A percentile compares a stretch with the other conserved stretches of the same genome.
Evolutionary conservation across 2,888 invertebrate species (phyloP).

Genomic region (Nowickia ferox): DNA sequence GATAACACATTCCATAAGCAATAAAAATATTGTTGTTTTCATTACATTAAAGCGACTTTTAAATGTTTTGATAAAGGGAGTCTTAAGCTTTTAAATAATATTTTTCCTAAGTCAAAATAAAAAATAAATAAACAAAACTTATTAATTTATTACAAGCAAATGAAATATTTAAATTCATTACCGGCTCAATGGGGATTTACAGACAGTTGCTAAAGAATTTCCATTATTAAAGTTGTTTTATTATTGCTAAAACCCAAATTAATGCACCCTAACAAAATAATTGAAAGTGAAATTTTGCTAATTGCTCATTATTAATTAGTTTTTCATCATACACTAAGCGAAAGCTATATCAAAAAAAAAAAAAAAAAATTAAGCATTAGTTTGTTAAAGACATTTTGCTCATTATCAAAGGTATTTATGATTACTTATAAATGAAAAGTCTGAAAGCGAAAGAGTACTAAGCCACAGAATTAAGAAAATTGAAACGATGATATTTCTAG

Average conservation of each 20-base stretch:
- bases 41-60: too few relatives aligned
- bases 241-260: not conserved
- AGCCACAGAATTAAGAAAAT: too few relatives aligned
- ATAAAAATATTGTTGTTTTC: not conserved
- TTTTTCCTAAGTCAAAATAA: not conserved
- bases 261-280: not conserved
- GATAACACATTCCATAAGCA: not conserved
- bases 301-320: not conserved
- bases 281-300: slow-evolving; percentile 35
- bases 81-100: not conserved
- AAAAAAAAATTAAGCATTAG: too few relatives aligned
- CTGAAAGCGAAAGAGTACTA: too few relatives aligned
- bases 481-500: too few relatives aligned
- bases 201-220: not conserved
- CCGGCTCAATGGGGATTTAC: slow-evolving; percentile 62
- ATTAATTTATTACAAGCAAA: not conserved
- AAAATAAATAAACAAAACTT: not conserved
- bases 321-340: not conserved
- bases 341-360: not conserved
- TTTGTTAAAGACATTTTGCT: too few relatives aligned
- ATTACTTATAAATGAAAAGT: too few relatives aligned
- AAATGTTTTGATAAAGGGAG: too few relatives aligned
- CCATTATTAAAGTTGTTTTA: not conserved
- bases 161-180: slow-evolving; percentile 27
- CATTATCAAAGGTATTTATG: too few relatives aligned